These are phyloP conservation scores for Anser cygnoides DNA, from an alignment of 2,113 vertebrate species.

Conservation along the genomic window DNA sequence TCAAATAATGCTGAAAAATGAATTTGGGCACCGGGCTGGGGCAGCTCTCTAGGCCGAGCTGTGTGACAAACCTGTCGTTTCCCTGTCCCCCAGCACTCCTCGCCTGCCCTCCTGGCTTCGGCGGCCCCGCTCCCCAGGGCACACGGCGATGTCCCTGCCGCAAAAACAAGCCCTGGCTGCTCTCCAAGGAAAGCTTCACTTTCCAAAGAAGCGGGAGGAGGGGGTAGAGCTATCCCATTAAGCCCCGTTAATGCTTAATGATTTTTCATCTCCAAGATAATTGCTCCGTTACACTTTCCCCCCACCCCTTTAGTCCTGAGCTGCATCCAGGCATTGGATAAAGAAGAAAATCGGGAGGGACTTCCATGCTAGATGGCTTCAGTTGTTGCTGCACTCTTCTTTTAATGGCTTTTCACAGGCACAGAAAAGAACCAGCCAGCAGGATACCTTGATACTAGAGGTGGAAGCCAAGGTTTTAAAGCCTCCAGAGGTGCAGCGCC, in stretches of 20 bases:
- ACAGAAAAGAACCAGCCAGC: background rate
- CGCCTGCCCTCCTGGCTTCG: too few species aligned
- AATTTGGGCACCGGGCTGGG: background rate
- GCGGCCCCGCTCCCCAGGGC: too few species aligned
- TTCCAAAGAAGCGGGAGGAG: background rate
- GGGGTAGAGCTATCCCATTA: background rate
- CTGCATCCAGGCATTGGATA: background rate
- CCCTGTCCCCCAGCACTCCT: background rate
- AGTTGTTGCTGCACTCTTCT: background rate
- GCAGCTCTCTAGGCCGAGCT: background rate
- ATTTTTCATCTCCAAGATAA: constrained; percentile 14
- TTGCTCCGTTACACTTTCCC: background rate
- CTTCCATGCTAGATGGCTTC: background rate
- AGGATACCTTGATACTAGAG: background rate
- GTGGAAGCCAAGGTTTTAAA: background rate
- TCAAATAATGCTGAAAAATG: background rate
- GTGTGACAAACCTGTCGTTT: background rate
- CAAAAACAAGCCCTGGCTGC: background rate
- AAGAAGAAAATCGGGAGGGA: background rate
- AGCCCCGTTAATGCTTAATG: background rate
- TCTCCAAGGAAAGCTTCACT: background rate
- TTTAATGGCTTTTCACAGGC: background rate
- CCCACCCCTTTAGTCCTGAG: background rate
- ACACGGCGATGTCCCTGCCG: background rate
- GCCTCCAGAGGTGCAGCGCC: background rate